These are phyloP conservation scores for Clarias gariepinus DNA, from an alignment of 2,113 vertebrate species.

Conservation along the genomic window DNA sequence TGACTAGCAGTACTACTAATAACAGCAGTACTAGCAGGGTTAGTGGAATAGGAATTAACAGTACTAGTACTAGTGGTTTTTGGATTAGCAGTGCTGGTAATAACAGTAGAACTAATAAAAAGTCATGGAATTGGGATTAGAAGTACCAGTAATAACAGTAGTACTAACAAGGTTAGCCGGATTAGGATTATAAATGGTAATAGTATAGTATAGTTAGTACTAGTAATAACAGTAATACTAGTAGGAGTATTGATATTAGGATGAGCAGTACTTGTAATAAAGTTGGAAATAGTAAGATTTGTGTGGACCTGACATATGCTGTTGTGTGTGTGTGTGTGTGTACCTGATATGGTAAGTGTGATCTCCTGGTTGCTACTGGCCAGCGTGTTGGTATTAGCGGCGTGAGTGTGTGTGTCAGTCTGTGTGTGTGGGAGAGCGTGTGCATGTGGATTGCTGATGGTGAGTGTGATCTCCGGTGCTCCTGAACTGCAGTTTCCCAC, in stretches of 20 bases:
- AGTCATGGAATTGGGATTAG: neutral
- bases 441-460: constrained; percentile 86
- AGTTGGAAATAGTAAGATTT: neutral
- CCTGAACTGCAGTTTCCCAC: constrained; percentile 72
- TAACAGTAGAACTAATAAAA: neutral
- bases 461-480: constrained; percentile 92
- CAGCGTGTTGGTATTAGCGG: constrained; percentile 65
- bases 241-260: neutral
- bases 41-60: too few relatives aligned
- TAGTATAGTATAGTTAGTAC: too few relatives aligned
- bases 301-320: neutral
- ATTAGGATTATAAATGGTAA: too few relatives aligned
- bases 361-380: constrained; percentile 88
- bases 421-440: constrained; percentile 67
- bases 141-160: neutral
- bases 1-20: too few relatives aligned
- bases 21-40: too few relatives aligned
- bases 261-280: neutral
- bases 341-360: constrained; percentile 96
- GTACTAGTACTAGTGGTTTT: too few relatives aligned
- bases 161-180: neutral
- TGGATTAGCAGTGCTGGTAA: too few relatives aligned
- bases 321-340: neutral
- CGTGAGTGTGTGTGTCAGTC: constrained; percentile 60
- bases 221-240: neutral